A percentile compares a stretch with the other conserved stretches of the same genome.
Conservation (phyloP, 1,140 invertebrate species). For the Microplitis mediator region DNA sequence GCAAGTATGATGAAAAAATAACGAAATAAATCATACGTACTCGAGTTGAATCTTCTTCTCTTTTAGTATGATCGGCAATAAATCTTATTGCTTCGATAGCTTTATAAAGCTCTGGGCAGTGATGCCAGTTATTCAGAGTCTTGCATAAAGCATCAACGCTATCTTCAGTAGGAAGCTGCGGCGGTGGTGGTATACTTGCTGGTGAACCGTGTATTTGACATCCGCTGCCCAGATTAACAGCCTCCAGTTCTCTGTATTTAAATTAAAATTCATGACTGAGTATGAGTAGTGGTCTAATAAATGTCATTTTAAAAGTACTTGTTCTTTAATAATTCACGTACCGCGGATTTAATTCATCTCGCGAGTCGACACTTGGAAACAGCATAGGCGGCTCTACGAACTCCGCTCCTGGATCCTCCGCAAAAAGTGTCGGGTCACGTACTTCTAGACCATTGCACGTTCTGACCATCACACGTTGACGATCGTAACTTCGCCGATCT, state of each 20-base stretch:
- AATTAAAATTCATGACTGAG: conserved; percentile 10
- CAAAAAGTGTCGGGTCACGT: conserved; percentile 66
- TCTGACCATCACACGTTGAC: conserved; percentile 73
- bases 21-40: conserved; percentile 63
- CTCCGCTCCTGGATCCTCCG: conserved; percentile 60
- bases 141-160: conserved; percentile 62
- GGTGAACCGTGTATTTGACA: conserved; percentile 71
- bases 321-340: conserved; percentile 31
- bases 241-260: conserved; percentile 64
- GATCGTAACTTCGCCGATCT: conserved; percentile 64
- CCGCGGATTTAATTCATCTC: conserved; percentile 66
- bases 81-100: conserved; percentile 68
- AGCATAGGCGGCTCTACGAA: conserved; percentile 62
- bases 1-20: neutral
- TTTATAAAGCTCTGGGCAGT: conserved; percentile 27
- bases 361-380: conserved; percentile 65
- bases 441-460: conserved; percentile 83
- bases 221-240: conserved; percentile 62
- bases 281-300: conserved; percentile 14
- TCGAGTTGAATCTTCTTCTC: conserved; percentile 89
- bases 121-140: conserved; percentile 55
- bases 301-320: neutral
- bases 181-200: conserved; percentile 55
- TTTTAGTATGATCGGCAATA: conserved; percentile 90
- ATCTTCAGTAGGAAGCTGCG: conserved; percentile 52